Evolutionary conservation across 2,113 vertebrate genomes (phyloP), one percentile per base, ranked within the genome.

Genomic region (Corythoichthys haematopterus): DNA sequence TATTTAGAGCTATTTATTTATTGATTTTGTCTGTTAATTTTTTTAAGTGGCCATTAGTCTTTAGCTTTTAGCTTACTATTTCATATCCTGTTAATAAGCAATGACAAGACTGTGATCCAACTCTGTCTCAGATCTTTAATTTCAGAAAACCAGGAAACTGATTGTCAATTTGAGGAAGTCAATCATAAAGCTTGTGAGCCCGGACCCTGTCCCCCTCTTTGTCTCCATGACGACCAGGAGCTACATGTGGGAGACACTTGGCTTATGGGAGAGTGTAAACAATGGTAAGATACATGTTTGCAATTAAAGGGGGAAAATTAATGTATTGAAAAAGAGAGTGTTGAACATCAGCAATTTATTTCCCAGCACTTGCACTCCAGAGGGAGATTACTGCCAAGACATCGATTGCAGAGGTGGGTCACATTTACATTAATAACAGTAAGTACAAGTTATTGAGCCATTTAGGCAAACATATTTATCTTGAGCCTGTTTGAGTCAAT

Each of bases 341-440:
- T n/a, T 56, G 2, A 56, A 59, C 40, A 35, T 71, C 47, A 68
- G 15, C 78, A 2, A 46, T 75, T 76, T 74, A 16, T 43, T 8
- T 70, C 38, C 9, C 3, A 98, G 95, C 83, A 93, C 90, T 47
- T 96, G 95, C 64, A 94, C 93, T 2, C 95, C 95, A 0, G 95
- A 97, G 77, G 94, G 94, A 38, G 77, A 89, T 66, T 87, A 91
- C 69, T 98, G 95, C 66, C 90, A 91, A 72, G 87, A 93, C 70
- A 68, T 87, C 0, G 78, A 92, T 7, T 96, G 95, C 69, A 66
- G 82, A 84, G 93, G 95, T 97, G 64, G 67, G 91, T 80, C 13
- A 8, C 13, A 8, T 68, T 62, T 40, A 11, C 38, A 57, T 47
- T 10, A 8, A n/a, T 62, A n/a, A 69, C 3, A 62, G 14, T 43